Percentiles rank a stretch among this genome's conserved stretches.
Conservation (phyloP, 2,888 invertebrate species). For the Dendrolimus pini region DNA sequence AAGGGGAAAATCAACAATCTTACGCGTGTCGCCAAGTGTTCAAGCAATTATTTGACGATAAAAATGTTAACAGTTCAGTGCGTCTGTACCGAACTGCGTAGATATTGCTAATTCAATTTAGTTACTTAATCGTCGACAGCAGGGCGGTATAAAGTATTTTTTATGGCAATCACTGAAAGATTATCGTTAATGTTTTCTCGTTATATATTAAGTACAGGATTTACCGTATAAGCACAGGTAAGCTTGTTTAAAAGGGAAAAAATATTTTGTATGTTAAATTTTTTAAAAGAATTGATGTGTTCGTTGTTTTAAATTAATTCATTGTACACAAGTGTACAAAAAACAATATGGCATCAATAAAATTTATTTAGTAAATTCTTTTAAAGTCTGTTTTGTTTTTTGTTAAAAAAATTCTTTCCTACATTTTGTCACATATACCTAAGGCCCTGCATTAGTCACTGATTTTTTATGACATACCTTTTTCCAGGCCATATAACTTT, state of each 20-base stretch:
- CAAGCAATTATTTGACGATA: conserved; percentile 24
- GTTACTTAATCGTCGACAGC: conserved; percentile 45
- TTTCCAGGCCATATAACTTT: not conserved
- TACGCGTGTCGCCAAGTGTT: not conserved
- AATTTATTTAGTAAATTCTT: no score
- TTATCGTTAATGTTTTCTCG: conserved; percentile 46
- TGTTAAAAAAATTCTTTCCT: no score
- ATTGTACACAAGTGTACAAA: no score
- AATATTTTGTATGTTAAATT: not conserved
- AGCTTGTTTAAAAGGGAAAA: not conserved
- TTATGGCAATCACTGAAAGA: conserved; percentile 48
- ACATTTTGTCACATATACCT: no score
- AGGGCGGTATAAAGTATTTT: conserved; percentile 48
- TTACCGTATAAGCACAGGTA: not conserved
- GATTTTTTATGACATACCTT: not conserved
- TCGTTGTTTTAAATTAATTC: no score
- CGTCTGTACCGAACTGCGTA: conserved; percentile 53
- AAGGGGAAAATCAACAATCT: not conserved
- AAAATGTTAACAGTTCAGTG: conserved; percentile 51
- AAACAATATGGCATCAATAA: no score
- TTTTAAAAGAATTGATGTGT: no score
- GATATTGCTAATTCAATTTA: conserved; percentile 65
- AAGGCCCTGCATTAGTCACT: no score
- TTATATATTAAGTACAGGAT: not conserved
- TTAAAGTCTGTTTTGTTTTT: no score